Evolutionary conservation across 1,140 invertebrate genomes (phyloP).

Genomic region (Heliconius congener): DNA sequence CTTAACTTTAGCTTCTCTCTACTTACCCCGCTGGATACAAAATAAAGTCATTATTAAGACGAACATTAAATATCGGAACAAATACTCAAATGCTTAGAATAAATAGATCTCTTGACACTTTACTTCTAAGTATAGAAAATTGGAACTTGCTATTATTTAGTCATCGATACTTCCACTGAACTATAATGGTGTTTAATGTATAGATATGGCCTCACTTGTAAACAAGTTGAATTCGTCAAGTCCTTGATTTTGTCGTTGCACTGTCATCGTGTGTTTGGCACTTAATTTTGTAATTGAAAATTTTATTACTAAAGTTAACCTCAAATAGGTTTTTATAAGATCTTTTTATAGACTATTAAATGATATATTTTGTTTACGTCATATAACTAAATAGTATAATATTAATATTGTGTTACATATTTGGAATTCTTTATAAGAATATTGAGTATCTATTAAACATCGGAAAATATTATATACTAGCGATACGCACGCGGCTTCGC

Average conservation of each 20-base stretch:
- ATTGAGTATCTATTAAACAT: too few species aligned
- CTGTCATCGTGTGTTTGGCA: not conserved
- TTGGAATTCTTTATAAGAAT: too few species aligned
- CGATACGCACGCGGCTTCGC: too few species aligned
- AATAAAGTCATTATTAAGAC: too few species aligned
- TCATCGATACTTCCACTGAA: not conserved
- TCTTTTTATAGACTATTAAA: not conserved
- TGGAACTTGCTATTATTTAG: not conserved
- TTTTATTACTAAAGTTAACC: not conserved
- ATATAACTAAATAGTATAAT: too few species aligned
- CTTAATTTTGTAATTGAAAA: not conserved
- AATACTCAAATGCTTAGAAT: not conserved
- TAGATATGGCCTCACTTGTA: not conserved
- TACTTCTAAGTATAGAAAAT: not conserved
- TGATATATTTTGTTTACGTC: not conserved
- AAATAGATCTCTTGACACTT: too few species aligned
- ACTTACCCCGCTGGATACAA: too few species aligned
- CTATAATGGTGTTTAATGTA: not conserved
- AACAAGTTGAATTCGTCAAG: constrained; percentile 4
- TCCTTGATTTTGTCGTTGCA: constrained; percentile 9
- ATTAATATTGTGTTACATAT: too few species aligned
- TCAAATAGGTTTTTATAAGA: not conserved
- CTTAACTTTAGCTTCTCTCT: too few species aligned
- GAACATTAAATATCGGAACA: too few species aligned
- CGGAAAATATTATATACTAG: too few species aligned